Conservation (phyloP, 2,113 vertebrate species). For the Muntiacus muntjak region DNA sequence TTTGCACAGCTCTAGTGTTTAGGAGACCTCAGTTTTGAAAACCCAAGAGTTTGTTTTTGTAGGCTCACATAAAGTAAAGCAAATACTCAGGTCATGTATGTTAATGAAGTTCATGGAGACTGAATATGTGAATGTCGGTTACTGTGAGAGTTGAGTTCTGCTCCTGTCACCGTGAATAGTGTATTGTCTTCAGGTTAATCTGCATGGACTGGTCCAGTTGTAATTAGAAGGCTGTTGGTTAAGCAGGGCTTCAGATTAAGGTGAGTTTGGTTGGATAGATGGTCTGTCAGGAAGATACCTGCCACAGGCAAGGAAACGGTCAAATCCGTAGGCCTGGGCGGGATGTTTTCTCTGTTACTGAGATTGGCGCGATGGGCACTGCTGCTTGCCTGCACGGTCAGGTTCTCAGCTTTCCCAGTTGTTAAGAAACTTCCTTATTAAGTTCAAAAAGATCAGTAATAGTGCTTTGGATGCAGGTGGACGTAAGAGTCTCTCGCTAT, state of each 20-base stretch:
- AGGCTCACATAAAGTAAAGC: neutral
- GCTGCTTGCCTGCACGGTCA: neutral
- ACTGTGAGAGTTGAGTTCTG: neutral
- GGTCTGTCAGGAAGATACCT: neutral
- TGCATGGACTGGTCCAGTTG: neutral
- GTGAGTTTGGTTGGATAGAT: neutral
- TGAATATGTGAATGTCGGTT: neutral
- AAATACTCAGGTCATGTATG: neutral
- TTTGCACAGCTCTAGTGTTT: neutral
- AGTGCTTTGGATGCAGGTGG: neutral
- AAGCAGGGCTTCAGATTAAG: neutral
- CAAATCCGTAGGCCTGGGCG: neutral
- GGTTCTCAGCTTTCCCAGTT: neutral
- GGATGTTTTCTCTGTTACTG: neutral
- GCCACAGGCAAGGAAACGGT: neutral
- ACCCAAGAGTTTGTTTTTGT: slow-evolving; percentile 12
- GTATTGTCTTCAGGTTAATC: neutral
- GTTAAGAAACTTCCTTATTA: neutral
- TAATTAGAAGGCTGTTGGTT: neutral
- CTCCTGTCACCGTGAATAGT: neutral
- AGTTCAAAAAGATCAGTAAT: neutral
- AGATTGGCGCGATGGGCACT: neutral
- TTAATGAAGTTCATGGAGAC: slow-evolving; percentile 5
- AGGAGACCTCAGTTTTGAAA: neutral
- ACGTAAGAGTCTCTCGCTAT: neutral